phyloP scores from a whole-genome alignment of 2,888 invertebrate genomes.

The Dione juno region DNA sequence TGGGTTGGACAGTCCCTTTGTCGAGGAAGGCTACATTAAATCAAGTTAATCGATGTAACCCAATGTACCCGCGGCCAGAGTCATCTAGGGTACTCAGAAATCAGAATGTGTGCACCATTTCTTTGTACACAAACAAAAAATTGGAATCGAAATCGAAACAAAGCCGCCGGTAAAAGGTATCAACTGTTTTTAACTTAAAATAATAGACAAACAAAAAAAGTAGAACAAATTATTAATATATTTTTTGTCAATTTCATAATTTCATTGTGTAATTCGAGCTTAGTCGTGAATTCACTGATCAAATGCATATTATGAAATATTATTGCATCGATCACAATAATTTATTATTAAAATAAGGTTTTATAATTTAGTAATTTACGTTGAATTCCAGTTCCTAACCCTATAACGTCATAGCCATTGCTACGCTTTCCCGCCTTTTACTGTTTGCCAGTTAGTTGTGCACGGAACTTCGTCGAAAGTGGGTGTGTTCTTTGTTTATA shows the following conservation, averaged over 20 bases:
- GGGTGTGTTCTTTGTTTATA: not conserved
- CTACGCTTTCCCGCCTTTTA: constrained; percentile 4
- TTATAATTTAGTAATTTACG: too few relatives aligned
- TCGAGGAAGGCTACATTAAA: too few relatives aligned
- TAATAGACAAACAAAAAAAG: not conserved
- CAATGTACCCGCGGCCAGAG: too few relatives aligned
- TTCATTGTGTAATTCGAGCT: not conserved
- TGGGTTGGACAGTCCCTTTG: too few relatives aligned
- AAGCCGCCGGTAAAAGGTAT: too few relatives aligned
- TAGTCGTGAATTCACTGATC: not conserved
- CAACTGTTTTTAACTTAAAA: too few relatives aligned
- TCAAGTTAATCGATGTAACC: too few relatives aligned
- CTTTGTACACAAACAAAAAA: too few relatives aligned
- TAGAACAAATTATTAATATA: not conserved
- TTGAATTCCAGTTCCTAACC: too few relatives aligned
- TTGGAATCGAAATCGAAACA: too few relatives aligned
- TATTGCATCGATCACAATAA: not conserved
- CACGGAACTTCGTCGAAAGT: not conserved
- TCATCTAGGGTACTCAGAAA: too few relatives aligned
- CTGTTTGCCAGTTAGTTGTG: constrained; percentile 9
- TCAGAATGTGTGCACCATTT: too few relatives aligned
- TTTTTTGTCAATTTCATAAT: not conserved
- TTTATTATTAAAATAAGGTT: not conserved
- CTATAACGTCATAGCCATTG: not conserved
- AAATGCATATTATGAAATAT: not conserved